Evolutionary conservation across 2,888 invertebrate species (phyloP).

Genomic region (Leptopterna dolabrata): DNA sequence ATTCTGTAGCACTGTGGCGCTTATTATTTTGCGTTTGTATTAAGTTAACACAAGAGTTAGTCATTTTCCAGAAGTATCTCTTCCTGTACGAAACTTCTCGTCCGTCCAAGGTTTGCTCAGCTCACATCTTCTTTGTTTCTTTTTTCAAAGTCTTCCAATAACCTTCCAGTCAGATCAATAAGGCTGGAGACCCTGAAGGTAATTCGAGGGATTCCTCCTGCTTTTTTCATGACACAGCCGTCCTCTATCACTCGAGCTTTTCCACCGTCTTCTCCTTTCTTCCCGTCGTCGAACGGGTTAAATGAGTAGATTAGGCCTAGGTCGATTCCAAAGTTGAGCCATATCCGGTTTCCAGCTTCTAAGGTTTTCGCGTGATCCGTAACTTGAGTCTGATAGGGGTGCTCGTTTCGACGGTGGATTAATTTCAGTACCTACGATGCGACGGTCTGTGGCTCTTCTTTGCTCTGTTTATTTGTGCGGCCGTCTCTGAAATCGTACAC

Average conservation of each 20-base stretch:
- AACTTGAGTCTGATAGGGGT: not conserved
- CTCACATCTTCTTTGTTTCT: not conserved
- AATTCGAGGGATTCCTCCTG: conserved; percentile 28
- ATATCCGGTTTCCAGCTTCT: not conserved
- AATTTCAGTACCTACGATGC: not conserved
- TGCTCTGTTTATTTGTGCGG: too few species aligned
- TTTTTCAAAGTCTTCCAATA: conserved; percentile 21
- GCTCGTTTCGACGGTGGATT: not conserved
- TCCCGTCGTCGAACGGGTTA: not conserved
- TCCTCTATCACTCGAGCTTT: not conserved
- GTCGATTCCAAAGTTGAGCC: not conserved
- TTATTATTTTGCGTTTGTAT: too few species aligned
- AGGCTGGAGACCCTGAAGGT: conserved; percentile 13
- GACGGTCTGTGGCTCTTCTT: not conserved
- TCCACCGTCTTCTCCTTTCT: not conserved
- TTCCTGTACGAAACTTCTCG: not conserved
- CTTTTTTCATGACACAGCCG: conserved; percentile 31
- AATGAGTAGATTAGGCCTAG: not conserved
- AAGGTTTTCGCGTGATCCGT: conserved; percentile 4
- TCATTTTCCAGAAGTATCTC: too few species aligned
- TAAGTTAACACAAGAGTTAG: too few species aligned
- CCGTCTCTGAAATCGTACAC: too few species aligned
- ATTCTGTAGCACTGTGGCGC: too few species aligned
- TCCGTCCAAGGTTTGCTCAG: not conserved
- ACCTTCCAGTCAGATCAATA: conserved; percentile 11